Percentiles rank a stretch among this genome's conserved stretches.
These are phyloP conservation scores for Acrobasis repandana DNA, from an alignment of 2,888 invertebrate species.

Conservation along the genomic window DNA sequence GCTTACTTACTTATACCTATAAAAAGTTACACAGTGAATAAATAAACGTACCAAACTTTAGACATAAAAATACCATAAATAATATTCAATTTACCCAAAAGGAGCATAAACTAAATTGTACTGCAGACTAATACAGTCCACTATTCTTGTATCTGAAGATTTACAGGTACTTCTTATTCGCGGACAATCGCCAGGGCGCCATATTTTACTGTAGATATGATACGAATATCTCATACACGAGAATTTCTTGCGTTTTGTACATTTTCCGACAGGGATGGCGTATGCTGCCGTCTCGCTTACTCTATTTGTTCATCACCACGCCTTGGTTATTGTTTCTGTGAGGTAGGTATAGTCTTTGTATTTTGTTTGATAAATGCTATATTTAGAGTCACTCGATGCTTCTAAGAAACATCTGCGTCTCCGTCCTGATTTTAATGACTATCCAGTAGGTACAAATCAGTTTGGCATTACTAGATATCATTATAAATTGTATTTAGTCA, in stretches of 20 bases:
- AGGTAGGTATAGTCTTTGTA: conserved; percentile 4
- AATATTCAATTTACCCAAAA: conserved; percentile 18
- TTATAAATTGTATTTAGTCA: not conserved
- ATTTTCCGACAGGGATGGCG: conserved; percentile 2
- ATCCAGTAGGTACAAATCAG: not conserved
- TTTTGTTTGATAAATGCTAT: conserved; percentile 4
- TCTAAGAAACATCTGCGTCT: conserved; percentile 35
- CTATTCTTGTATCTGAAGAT: conserved; percentile 4
- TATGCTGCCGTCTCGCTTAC: not conserved
- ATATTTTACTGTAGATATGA: conserved; percentile 22
- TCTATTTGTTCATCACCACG: conserved; percentile 9
- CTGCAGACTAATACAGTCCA: conserved; percentile 1
- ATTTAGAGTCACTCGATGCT: conserved; percentile 17
- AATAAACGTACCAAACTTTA: not conserved
- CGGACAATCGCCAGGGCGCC: conserved; percentile 15
- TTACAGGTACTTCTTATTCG: conserved; percentile 8
- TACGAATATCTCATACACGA: conserved; percentile 11
- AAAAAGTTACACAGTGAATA: not conserved
- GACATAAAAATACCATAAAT: conserved; percentile 8
- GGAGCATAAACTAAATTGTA: conserved; percentile 14
- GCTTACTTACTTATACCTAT: too few relatives aligned
- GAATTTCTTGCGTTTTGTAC: conserved; percentile 15
- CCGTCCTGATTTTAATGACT: not conserved
- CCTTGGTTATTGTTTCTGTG: conserved; percentile 5
- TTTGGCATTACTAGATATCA: not conserved